phyloP scores from a whole-genome alignment of 2,113 vertebrate genomes.

The Aviceda subcristata region DNA sequence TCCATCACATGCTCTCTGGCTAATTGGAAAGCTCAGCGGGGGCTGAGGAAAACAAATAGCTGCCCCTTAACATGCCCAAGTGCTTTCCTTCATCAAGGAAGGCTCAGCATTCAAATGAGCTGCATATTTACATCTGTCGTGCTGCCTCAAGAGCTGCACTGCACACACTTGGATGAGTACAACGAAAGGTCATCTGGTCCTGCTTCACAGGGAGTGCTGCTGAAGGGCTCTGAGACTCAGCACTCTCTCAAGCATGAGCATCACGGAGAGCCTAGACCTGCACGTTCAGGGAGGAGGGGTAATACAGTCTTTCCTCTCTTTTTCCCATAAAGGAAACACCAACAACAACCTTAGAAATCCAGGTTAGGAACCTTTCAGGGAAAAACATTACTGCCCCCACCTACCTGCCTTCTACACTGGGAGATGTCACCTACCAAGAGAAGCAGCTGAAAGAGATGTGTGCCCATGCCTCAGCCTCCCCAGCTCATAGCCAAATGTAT shows the following conservation, averaged over 20 bases:
- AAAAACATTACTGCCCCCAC: neutral
- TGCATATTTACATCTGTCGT: neutral
- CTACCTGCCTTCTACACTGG: neutral
- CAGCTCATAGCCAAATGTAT: neutral
- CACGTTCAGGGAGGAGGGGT: neutral
- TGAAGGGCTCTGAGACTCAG: neutral
- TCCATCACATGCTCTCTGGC: neutral
- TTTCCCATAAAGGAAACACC: neutral
- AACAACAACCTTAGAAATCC: neutral
- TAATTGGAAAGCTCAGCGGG: neutral
- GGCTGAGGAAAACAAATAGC: neutral
- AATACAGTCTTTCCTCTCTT: neutral
- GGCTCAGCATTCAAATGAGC: constrained; percentile 16
- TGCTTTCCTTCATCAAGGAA: neutral
- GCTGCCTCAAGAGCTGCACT: neutral
- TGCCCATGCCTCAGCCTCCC: neutral
- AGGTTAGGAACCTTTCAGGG: neutral
- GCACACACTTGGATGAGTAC: neutral
- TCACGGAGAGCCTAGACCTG: neutral
- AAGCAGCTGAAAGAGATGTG: neutral
- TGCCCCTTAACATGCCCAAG: neutral
- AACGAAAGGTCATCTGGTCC: neutral
- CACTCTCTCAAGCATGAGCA: neutral
- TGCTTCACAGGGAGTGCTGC: neutral
- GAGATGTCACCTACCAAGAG: neutral